A percentile compares a stretch with the other conserved stretches of the same genome.
Conservation (phyloP, 2,113 vertebrate genomes). For the Felis chaus region DNA sequence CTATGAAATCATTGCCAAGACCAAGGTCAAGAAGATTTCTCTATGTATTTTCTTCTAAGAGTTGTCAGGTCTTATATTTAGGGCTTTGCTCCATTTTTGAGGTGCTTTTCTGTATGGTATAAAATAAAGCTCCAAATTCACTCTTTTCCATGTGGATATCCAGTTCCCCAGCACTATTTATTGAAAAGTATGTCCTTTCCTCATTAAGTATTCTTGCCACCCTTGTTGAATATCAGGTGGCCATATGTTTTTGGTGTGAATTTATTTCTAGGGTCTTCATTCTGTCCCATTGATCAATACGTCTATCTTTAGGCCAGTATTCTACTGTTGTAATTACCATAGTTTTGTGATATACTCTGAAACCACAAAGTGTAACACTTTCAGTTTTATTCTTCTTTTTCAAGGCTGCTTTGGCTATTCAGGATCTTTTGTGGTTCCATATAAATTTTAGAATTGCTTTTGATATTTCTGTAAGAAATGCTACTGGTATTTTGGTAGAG, state of each 20-base stretch:
- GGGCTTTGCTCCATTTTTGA: not conserved
- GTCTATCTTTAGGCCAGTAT: not conserved
- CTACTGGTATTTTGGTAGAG: not conserved
- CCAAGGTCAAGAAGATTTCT: not conserved
- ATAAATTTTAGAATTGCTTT: not conserved
- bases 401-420: not conserved
- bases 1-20: not conserved
- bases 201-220: not conserved
- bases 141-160: not conserved
- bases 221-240: not conserved
- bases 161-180: not conserved
- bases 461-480: not conserved
- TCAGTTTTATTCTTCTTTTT: not conserved
- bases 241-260: too few species aligned
- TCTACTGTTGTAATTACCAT: not conserved
- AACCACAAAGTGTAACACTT: not conserved
- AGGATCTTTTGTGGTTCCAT: not conserved
- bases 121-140: not conserved
- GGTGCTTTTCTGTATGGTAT: not conserved
- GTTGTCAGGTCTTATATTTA: not conserved
- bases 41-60: not conserved
- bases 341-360: not conserved
- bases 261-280: not conserved
- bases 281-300: not conserved
- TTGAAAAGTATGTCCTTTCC: not conserved